Percentiles rank a stretch among this genome's conserved stretches.
These are phyloP conservation scores for Pygathrix nemaeus DNA, from an alignment of 2,113 vertebrate species.

Conservation along the genomic window DNA sequence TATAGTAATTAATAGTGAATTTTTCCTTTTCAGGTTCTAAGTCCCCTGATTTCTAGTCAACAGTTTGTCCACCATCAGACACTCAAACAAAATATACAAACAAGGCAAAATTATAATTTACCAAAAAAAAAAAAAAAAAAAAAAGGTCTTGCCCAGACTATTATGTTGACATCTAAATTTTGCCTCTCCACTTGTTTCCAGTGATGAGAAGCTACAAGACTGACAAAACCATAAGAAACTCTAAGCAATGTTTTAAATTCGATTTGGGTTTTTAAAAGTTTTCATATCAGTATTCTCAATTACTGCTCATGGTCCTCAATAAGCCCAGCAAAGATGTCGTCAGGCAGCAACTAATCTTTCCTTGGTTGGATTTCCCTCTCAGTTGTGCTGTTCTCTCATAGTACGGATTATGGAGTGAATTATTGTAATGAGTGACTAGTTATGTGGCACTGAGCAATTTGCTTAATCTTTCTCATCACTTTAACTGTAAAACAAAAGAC, in stretches of 20 bases:
- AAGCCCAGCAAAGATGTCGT: not conserved
- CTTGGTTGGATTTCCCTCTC: not conserved
- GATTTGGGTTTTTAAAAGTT: not conserved
- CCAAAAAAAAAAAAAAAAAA: not conserved
- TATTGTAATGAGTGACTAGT: not conserved
- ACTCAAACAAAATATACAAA: not conserved
- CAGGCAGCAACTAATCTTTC: not conserved
- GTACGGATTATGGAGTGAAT: not conserved
- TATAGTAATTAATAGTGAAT: not conserved
- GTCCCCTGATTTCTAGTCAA: not conserved
- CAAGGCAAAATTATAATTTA: not conserved
- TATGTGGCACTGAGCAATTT: not conserved
- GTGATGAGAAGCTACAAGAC: not conserved
- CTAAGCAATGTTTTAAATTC: not conserved
- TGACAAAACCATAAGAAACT: not conserved
- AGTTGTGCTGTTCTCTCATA: not conserved
- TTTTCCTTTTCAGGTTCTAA: not conserved
- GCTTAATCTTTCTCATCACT: not conserved
- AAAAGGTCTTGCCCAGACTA: not conserved
- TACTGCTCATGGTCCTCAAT: not conserved
- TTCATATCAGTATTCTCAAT: not conserved
- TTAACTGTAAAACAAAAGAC: not conserved
- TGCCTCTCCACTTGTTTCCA: not conserved
- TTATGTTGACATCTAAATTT: not conserved
- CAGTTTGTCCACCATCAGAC: not conserved